Evolutionary conservation across 2,888 invertebrate species (phyloP).

Genomic region (Palloptera scutellata): DNA sequence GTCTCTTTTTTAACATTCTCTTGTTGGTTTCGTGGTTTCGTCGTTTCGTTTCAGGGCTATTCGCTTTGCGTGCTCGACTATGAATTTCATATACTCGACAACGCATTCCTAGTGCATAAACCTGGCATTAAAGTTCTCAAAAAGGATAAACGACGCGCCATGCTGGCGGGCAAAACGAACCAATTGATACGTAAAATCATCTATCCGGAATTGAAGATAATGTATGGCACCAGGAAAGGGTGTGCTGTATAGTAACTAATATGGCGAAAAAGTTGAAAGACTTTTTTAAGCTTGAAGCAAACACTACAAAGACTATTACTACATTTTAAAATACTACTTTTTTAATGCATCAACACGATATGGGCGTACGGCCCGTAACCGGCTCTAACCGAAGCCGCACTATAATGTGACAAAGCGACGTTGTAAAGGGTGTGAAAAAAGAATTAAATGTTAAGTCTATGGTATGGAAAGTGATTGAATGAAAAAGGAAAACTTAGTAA

Average conservation of each 20-base stretch:
- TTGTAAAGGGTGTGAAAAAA: no score
- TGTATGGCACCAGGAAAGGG: constrained; percentile 82
- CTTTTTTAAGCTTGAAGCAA: constrained; percentile 42
- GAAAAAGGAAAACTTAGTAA: no score
- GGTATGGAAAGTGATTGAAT: no score
- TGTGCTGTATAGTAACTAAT: constrained; percentile 76
- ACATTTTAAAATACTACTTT: constrained; percentile 30
- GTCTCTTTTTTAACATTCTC: neutral
- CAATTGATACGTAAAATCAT: constrained; percentile 80
- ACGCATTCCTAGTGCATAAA: constrained; percentile 91
- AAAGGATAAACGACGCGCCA: constrained; percentile 79
- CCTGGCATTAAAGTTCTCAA: constrained; percentile 89
- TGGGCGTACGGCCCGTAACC: no score
- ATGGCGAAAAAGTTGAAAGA: constrained; percentile 44
- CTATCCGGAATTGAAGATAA: constrained; percentile 83
- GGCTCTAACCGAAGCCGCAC: no score
- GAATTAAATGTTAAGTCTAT: no score
- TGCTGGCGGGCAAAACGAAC: constrained; percentile 79
- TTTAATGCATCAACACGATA: constrained; percentile 33
- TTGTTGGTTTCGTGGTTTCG: no score
- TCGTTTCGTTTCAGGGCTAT: constrained; percentile 82
- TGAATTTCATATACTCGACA: constrained; percentile 91
- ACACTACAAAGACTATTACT: constrained; percentile 30
- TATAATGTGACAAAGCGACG: no score
- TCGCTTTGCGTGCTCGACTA: constrained; percentile 89